Evolutionary conservation across 1,140 invertebrate genomes (phyloP).

Genomic region (Catajapyx aquilonaris): DNA sequence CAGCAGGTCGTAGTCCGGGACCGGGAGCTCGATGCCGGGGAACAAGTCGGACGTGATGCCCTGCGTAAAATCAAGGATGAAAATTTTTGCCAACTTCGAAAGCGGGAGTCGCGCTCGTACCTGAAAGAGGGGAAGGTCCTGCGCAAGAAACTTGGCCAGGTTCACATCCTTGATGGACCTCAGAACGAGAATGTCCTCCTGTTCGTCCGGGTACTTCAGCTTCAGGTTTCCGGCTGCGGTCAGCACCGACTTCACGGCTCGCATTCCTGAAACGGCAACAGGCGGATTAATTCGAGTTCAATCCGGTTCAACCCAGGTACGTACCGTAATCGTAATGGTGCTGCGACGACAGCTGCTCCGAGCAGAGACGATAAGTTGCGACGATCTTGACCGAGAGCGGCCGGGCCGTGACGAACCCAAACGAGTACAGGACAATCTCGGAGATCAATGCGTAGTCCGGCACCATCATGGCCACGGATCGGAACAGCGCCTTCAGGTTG

Average conservation of each 20-base stretch:
- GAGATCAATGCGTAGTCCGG: slow-evolving; percentile 88
- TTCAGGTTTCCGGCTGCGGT: slow-evolving; percentile 77
- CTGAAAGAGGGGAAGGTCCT: slow-evolving; percentile 69
- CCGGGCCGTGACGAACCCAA: slow-evolving; percentile 75
- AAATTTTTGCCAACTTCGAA: slow-evolving; percentile 1
- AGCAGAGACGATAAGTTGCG: slow-evolving; percentile 77
- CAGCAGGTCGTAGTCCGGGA: slow-evolving; percentile 43
- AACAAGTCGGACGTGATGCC: slow-evolving; percentile 84
- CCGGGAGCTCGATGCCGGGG: slow-evolving; percentile 52
- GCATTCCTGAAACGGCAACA: slow-evolving; percentile 33
- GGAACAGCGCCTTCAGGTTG: slow-evolving; percentile 87
- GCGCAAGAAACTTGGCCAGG: slow-evolving; percentile 71
- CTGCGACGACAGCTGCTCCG: slow-evolving; percentile 84
- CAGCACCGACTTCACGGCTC: slow-evolving; percentile 72
- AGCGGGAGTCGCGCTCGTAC: slow-evolving; percentile 18
- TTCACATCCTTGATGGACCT: slow-evolving; percentile 87
- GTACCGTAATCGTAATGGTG: slow-evolving; percentile 86
- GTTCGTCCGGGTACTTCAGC: slow-evolving; percentile 64
- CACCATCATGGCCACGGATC: slow-evolving; percentile 95
- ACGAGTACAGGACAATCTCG: slow-evolving; percentile 83
- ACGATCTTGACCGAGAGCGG: slow-evolving; percentile 85
- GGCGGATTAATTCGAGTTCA: background rate
- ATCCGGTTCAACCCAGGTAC: background rate
- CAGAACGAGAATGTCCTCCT: slow-evolving; percentile 58
- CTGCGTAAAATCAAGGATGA: slow-evolving; percentile 23